These are phyloP conservation scores for Macrotis lagotis DNA, from an alignment of 2,113 vertebrate species.

Conservation along the genomic window DNA sequence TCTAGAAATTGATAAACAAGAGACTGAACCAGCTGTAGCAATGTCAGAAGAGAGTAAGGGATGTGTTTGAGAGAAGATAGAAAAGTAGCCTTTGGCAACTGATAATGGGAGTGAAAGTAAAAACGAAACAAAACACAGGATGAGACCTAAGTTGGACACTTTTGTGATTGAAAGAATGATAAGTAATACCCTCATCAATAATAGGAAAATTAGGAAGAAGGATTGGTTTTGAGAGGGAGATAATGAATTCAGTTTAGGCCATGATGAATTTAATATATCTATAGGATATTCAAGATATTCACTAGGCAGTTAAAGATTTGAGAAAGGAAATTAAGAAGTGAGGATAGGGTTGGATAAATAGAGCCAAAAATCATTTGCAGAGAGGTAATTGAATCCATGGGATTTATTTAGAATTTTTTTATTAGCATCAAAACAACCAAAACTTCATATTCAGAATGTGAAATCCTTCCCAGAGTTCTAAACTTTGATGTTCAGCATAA, in stretches of 20 bases:
- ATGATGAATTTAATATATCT: not conserved
- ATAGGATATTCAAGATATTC: not conserved
- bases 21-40: rapidly evolving
- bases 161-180: not conserved
- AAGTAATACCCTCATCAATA: not conserved
- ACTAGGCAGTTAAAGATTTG: not conserved
- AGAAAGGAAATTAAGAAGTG: not conserved
- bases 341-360: not conserved
- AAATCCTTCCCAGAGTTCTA: not conserved
- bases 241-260: not conserved
- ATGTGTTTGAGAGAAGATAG: not conserved
- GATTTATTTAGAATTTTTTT: not conserved
- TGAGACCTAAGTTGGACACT: not conserved
- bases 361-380: not conserved
- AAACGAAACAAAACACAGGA: not conserved
- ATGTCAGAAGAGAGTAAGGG: not conserved
- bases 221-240: not conserved
- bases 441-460: not conserved
- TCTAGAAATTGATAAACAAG: not conserved
- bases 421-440: not conserved
- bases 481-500: not conserved
- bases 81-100: not conserved
- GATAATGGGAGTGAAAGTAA: not conserved
- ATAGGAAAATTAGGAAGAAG: not conserved
- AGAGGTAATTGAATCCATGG: not conserved